Conservation (phyloP, 2,888 invertebrate genomes). For the Heteropelma amictum region DNA sequence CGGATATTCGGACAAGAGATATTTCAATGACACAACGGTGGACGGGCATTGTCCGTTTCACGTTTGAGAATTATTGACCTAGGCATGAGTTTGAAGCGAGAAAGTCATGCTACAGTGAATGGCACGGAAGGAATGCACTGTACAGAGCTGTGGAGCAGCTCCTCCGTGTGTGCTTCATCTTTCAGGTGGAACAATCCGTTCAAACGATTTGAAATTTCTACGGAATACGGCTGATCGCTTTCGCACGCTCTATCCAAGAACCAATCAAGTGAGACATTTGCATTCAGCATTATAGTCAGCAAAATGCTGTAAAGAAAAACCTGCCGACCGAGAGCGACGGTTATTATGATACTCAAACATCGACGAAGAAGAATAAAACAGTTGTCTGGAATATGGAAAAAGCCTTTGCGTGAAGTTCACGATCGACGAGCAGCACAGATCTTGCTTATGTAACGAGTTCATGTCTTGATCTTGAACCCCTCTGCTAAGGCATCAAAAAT, state of each 20-base stretch:
- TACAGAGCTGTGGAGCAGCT: constrained; percentile 1
- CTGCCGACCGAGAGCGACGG: background rate
- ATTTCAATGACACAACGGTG: constrained; percentile 75
- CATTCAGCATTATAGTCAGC: too few species aligned
- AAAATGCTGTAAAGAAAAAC: background rate
- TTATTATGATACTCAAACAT: background rate
- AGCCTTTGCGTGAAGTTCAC: background rate
- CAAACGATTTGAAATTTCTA: constrained; percentile 11
- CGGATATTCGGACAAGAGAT: constrained; percentile 53
- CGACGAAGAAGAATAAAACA: background rate
- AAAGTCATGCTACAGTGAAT: background rate
- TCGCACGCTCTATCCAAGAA: background rate
- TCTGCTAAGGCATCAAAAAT: constrained; percentile 7
- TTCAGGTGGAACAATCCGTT: constrained; percentile 31
- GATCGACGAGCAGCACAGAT: constrained; percentile 6
- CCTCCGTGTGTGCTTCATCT: constrained; percentile 4
- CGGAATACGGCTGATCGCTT: background rate
- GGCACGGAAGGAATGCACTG: background rate
- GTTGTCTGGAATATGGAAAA: too few species aligned
- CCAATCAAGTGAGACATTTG: constrained; percentile 1
- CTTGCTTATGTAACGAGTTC: background rate
- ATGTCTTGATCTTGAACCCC: background rate
- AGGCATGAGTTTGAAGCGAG: constrained; percentile 1
- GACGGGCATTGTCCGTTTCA: constrained; percentile 38
- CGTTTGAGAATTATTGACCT: constrained; percentile 46